Evolutionary conservation across 2,113 vertebrate species (phyloP), one percentile per base, ranked within the genome.

Genomic region (Esox niger): DNA sequence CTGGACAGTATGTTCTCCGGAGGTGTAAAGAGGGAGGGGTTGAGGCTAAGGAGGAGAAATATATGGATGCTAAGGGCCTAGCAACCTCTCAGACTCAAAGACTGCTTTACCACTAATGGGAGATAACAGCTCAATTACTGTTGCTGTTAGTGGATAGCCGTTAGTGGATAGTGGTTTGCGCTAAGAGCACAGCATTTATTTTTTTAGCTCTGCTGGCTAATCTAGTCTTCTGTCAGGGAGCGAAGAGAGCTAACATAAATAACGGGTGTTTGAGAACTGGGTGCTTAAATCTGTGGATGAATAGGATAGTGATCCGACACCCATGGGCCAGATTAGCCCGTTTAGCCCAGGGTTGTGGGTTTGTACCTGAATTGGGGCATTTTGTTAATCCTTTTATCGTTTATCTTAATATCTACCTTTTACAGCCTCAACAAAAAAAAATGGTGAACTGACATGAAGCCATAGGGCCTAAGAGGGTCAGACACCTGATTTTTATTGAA

Each of bases 81-180:
- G 73, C 3, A 68, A 59, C 25, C 30, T 74, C 46, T 31, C 27
- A 47, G n/a, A n/a, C n/a, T n/a, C 54, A 55, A 68, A 84, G 71
- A 76, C 66, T 56, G 69, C 74, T 81, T 67, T 54, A 73, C 64
- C 52, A 35, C 32, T 66, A 33, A 58, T 52, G 62, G 56, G 6
- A 68, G 79, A 83, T 85, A 79, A 77, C 52, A 78, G 62, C 71
- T 75, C 47, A 67, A 83, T 81, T 69, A 73, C n/a, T n/a, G n/a
- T n/a, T n/a, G 72, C 49, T 47, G 49, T 47, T 30, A 3, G 61
- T 56, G 17, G 38, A 43, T 17, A 73, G 72, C 49, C 43, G 49
- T 47, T 30, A 3, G 61, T 56, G 17, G 38, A 43, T 17, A 73
- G 72, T 33, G 30, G 52, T 54, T 30, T 8, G 58, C 56, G 57